These are phyloP conservation scores for Liodrosophila aerea DNA, from an alignment of 2,888 invertebrate genomes.

Conservation along the genomic window DNA sequence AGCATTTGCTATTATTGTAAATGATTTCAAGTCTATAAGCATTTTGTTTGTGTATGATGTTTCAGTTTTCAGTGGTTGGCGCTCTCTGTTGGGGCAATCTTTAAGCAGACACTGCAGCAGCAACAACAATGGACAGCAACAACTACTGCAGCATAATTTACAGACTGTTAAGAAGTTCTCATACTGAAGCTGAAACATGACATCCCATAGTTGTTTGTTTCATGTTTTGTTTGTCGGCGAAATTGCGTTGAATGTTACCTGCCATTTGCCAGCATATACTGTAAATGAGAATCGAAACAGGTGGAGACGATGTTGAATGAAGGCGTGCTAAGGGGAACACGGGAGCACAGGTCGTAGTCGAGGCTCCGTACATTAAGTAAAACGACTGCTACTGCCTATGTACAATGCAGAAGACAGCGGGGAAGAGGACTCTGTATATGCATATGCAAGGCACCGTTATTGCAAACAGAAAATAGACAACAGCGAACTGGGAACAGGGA, in stretches of 20 bases:
- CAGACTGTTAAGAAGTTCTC: slow-evolving; percentile 15
- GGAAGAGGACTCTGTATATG: slow-evolving; percentile 17
- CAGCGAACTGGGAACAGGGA: slow-evolving; percentile 5
- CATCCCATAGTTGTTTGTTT: slow-evolving; percentile 43
- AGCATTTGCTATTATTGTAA: neutral
- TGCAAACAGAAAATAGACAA: slow-evolving; percentile 46
- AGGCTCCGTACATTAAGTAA: slow-evolving; percentile 62
- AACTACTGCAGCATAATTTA: slow-evolving; percentile 10
- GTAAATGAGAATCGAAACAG: slow-evolving; percentile 19
- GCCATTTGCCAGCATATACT: slow-evolving; percentile 65
- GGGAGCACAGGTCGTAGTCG: neutral
- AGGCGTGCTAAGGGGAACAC: neutral
- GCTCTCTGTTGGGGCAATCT: slow-evolving; percentile 11
- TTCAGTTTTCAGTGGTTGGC: slow-evolving; percentile 3
- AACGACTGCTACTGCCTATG: slow-evolving; percentile 56
- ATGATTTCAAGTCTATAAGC: neutral
- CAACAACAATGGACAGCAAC: slow-evolving; percentile 13
- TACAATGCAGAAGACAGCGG: neutral
- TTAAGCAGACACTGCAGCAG: slow-evolving; percentile 38
- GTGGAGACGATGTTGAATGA: neutral
- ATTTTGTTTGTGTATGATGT: neutral
- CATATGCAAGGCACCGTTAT: slow-evolving; percentile 60
- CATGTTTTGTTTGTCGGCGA: slow-evolving; percentile 62
- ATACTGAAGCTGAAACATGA: too few relatives aligned
- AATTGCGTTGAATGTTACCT: slow-evolving; percentile 77